A percentile compares a stretch with the other conserved stretches of the same genome.
phyloP scores from a whole-genome alignment of 2,888 invertebrate species.

The Drosophila buzzatii region DNA sequence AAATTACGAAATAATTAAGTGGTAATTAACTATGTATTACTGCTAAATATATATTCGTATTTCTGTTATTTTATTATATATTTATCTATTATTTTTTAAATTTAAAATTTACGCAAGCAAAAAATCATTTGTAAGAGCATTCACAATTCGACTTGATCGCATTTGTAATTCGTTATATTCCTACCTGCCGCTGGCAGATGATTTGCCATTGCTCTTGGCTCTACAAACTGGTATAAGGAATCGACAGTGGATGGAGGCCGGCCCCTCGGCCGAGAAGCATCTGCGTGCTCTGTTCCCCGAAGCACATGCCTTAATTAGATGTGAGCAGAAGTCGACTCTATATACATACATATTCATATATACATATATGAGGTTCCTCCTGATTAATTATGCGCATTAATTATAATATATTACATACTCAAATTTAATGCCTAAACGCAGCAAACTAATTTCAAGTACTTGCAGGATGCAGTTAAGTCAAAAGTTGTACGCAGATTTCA shows the following conservation, averaged over 20 bases:
- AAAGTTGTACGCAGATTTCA: conserved; percentile 18
- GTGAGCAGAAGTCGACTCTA: conserved; percentile 1
- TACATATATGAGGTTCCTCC: conserved; percentile 13
- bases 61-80: not conserved
- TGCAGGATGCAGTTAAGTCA: conserved; percentile 13
- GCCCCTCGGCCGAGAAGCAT: conserved; percentile 10
- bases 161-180: conserved; percentile 16
- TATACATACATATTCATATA: not conserved
- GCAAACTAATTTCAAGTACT: conserved; percentile 34
- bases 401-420: conserved; percentile 41
- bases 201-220: conserved; percentile 38
- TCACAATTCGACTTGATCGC: conserved; percentile 10
- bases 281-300: not conserved
- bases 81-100: not conserved
- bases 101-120: not conserved
- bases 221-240: conserved; percentile 46
- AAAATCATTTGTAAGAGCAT: not conserved
- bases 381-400: conserved; percentile 38
- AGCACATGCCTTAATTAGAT: conserved; percentile 31
- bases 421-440: conserved; percentile 45
- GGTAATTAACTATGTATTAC: not conserved
- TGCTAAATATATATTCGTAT: not conserved
- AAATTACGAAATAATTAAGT: not conserved
- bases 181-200: conserved; percentile 38
- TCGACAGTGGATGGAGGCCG: conserved; percentile 30